phyloP scores from a whole-genome alignment of 2,888 invertebrate genomes.

The Hirtodrosophila histrioides region DNA sequence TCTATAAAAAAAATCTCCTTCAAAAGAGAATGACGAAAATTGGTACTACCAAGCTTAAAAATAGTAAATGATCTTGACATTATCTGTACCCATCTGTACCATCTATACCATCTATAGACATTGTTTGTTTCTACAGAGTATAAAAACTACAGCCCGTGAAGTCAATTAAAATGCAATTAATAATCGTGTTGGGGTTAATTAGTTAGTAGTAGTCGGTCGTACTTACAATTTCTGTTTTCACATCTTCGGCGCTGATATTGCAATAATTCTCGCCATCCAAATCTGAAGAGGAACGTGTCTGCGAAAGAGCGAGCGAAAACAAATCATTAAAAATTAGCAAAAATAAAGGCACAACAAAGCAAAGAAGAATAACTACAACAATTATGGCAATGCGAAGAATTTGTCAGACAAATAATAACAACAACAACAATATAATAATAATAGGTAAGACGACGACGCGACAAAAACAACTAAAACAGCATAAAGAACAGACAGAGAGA shows the following conservation, averaged over 20 bases:
- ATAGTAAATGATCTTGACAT: too few species aligned
- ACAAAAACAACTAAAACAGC: conserved; percentile 39
- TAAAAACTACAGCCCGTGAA: conserved; percentile 9
- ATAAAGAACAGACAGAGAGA: conserved; percentile 6
- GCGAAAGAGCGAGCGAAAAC: conserved; percentile 45
- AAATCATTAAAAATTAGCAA: conserved; percentile 45
- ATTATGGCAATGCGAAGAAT: conserved; percentile 61
- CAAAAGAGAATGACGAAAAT: too few species aligned
- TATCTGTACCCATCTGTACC: too few species aligned
- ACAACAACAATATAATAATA: conserved; percentile 34
- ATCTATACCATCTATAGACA: too few species aligned
- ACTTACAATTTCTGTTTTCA: conserved; percentile 84
- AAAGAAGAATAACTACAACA: conserved; percentile 41
- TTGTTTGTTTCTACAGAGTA: conserved; percentile 13
- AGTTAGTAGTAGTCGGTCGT: too few species aligned
- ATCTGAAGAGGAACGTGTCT: conserved; percentile 81
- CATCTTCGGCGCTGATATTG: conserved; percentile 83
- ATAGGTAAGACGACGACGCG: conserved; percentile 34
- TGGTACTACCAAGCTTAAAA: too few species aligned
- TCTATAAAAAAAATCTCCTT: too few species aligned
- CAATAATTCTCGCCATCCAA: conserved; percentile 77
- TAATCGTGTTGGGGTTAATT: conserved; percentile 25
- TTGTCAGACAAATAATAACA: conserved; percentile 67
- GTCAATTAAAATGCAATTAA: conserved; percentile 50
- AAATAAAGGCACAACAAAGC: conserved; percentile 16